These are phyloP conservation scores for Mus spicilegus DNA, from an alignment of 2,113 vertebrate species.

Conservation along the genomic window DNA sequence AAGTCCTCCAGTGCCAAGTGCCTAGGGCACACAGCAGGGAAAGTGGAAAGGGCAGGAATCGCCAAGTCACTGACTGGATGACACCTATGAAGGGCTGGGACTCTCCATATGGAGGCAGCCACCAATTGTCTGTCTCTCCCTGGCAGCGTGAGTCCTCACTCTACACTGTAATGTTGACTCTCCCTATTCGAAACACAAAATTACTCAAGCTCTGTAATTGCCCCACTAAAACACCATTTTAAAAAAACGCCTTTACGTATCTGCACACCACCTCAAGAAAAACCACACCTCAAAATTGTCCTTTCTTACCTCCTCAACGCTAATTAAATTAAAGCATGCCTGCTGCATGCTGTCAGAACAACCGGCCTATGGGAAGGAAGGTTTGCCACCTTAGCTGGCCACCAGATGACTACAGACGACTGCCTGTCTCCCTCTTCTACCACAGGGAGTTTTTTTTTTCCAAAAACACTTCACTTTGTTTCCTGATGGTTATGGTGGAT, in stretches of 20 bases:
- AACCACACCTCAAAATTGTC: conserved; percentile 10
- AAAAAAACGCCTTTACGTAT: neutral
- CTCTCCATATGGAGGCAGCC: neutral
- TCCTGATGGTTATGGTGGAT: neutral
- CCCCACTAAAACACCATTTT: neutral
- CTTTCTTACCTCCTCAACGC: neutral
- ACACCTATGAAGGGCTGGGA: neutral
- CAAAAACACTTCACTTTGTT: neutral
- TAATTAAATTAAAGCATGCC: neutral
- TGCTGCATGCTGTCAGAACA: neutral
- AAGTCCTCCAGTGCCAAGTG: neutral
- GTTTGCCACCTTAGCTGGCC: neutral
- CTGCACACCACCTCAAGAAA: conserved; percentile 9
- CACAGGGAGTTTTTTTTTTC: neutral
- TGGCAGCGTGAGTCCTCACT: fast-evolving
- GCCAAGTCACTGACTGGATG: too few species aligned
- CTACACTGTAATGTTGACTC: neutral
- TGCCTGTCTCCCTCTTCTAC: neutral
- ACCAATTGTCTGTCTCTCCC: neutral
- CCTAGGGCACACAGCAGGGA: neutral
- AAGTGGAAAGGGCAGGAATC: neutral
- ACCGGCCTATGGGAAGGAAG: neutral
- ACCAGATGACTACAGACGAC: neutral
- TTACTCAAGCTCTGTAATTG: conserved; percentile 26
- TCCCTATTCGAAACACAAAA: conserved; percentile 23